Conservation (phyloP, 2,888 invertebrate genomes). For the Polietes domitor region DNA sequence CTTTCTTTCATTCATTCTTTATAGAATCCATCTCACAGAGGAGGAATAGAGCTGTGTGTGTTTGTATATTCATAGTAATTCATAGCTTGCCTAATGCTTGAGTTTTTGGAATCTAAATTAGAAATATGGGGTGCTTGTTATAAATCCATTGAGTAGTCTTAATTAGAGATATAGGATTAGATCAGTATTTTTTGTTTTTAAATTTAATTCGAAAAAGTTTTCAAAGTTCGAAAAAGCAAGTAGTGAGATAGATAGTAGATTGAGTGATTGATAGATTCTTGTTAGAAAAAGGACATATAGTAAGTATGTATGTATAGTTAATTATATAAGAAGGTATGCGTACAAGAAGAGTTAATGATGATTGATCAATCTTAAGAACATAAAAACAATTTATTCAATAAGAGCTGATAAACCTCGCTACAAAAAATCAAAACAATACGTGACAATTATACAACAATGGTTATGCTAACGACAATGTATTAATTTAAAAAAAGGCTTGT, state of each 20-base stretch:
- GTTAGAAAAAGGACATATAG: background rate
- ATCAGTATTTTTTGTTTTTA: background rate
- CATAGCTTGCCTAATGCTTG: slow-evolving; percentile 64
- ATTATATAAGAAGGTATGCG: background rate
- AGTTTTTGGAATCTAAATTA: slow-evolving; percentile 68
- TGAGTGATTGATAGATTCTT: background rate
- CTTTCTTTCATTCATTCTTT: slow-evolving; percentile 28
- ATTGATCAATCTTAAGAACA: slow-evolving; percentile 16
- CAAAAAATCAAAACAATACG: slow-evolving; percentile 2
- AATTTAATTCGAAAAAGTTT: background rate
- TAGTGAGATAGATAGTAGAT: background rate
- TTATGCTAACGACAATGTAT: slow-evolving; percentile 1
- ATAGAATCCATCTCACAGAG: slow-evolving; percentile 54
- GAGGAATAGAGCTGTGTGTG: slow-evolving; percentile 41
- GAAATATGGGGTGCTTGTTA: slow-evolving; percentile 66
- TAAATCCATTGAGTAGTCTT: slow-evolving; percentile 60
- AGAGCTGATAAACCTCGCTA: slow-evolving; percentile 21
- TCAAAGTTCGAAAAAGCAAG: background rate
- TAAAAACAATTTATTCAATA: slow-evolving; percentile 28
- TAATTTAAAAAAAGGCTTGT: slow-evolving; percentile 29
- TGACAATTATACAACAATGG: slow-evolving; percentile 32
- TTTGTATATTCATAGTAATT: slow-evolving; percentile 50
- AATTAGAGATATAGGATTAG: background rate
- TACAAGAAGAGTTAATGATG: background rate
- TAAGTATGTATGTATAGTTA: background rate